Evolutionary conservation across 1,140 invertebrate genomes (phyloP), one percentile per base, ranked within the genome.

Genomic region (Wiebesia pumilae): DNA sequence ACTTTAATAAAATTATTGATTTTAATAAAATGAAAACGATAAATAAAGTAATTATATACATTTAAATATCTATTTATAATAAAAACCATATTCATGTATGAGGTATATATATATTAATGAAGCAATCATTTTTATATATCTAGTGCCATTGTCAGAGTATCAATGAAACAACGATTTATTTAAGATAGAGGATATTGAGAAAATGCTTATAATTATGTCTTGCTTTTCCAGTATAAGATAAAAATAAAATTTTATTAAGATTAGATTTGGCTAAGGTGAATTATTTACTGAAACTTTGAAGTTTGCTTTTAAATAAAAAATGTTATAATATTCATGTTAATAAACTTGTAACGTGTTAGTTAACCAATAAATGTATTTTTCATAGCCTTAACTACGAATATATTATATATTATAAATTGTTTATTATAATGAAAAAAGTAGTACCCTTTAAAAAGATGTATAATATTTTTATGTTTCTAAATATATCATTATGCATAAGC

Each of bases 141-240:
- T 71, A 80, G 75, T 85, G 83, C 75, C 77, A 85, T 85, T 85
- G 30, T 47, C 6, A 54, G 40, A 30, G 10, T 43, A 65, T 81
- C 4, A 40, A 43, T 65, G 12, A 62, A 27, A 27, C 24, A 62
- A 62, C 14, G 33, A 79, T 33, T 51, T 33, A 27, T n/a, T 14
- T 35, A 40, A 9, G 30, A 43, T 9, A 73, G 58, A 27, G 38
- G 73, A 21, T 38, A 71, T 40, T 71, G 30, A 51, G 67, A 69
- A 67, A 47, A 47, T 65, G 73, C 58, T 65, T 78, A 71, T 30
- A 24, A 73, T 58, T 58, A 30, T 80, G 69, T 47, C 35, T 85
- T 85, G 65, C 67, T 85, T 85, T 43, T 33, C 62, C 38, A 62
- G 35, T 16, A n/a, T 81, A 85, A 75, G 12, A 78, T 4, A 47